phyloP scores from a whole-genome alignment of 2,113 vertebrate genomes.

The Pseudopodoces humilis region DNA sequence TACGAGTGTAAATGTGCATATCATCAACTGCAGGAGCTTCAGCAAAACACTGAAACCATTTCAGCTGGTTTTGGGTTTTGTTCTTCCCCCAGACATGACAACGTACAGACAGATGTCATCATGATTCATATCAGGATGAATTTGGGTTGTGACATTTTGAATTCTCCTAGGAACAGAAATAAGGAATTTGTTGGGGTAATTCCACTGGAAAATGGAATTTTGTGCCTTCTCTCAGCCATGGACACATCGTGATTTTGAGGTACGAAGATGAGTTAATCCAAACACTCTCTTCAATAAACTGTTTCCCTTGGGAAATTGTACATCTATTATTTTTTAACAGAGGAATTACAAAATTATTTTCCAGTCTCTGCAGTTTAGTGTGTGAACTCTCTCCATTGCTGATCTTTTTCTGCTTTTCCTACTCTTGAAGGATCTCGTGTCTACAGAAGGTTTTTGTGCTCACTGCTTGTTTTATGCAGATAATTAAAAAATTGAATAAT shows the following conservation, averaged over 20 bases:
- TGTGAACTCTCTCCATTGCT: not conserved
- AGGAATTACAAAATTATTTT: not conserved
- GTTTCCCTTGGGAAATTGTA: not conserved
- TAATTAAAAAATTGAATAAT: not conserved
- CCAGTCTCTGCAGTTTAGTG: not conserved
- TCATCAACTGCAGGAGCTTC: not conserved
- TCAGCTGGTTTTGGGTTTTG: not conserved
- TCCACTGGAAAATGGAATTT: not conserved
- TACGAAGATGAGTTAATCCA: not conserved
- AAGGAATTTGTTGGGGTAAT: not conserved
- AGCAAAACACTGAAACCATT: not conserved
- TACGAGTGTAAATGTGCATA: not conserved
- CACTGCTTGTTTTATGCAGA: not conserved
- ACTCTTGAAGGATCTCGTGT: not conserved
- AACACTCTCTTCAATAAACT: not conserved
- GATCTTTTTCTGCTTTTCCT: not conserved
- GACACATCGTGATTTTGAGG: rapidly evolving
- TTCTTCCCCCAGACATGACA: not conserved
- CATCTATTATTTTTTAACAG: not conserved
- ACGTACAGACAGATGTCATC: not conserved
- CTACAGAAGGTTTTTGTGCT: not conserved
- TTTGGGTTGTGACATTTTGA: not conserved
- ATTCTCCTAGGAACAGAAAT: not conserved
- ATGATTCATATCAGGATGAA: not conserved
- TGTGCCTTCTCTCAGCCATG: not conserved